These are phyloP conservation scores for Myathropa florea DNA, from an alignment of 2,888 invertebrate species.

Conservation along the genomic window DNA sequence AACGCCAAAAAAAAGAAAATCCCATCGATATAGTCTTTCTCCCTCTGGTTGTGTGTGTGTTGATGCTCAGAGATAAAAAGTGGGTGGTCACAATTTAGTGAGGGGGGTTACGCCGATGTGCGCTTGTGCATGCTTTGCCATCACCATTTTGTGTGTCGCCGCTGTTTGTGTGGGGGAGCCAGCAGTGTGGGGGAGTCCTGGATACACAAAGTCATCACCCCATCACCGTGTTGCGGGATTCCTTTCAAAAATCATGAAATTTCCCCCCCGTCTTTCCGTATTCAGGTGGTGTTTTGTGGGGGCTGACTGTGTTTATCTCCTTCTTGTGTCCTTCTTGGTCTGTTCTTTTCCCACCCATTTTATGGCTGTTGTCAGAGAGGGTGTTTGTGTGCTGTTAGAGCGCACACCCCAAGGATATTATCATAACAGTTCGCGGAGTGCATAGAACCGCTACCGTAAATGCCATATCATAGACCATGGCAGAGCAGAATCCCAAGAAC, in stretches of 20 bases:
- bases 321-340: neutral
- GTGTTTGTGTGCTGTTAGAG: neutral
- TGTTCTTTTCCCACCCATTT: conserved; percentile 10
- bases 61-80: conserved; percentile 14
- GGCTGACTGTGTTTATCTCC: neutral
- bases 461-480: conserved; percentile 19
- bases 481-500: conserved; percentile 58
- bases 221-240: neutral
- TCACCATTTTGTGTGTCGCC: conserved; percentile 44
- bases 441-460: conserved; percentile 15
- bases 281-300: neutral
- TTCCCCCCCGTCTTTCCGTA: conserved; percentile 13
- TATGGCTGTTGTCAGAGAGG: too few relatives aligned
- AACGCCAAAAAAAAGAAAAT: neutral
- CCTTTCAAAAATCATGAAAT: conserved; percentile 32
- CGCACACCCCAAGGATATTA: conserved; percentile 28
- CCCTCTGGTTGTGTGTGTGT: neutral
- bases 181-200: neutral
- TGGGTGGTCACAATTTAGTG: conserved; percentile 42
- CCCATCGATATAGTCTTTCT: neutral
- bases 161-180: neutral
- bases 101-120: conserved; percentile 43
- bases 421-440: conserved; percentile 25
- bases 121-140: conserved; percentile 57
- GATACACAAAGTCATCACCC: neutral